Conservation (phyloP, 1,140 invertebrate species). For the Calephelis nemesis region DNA sequence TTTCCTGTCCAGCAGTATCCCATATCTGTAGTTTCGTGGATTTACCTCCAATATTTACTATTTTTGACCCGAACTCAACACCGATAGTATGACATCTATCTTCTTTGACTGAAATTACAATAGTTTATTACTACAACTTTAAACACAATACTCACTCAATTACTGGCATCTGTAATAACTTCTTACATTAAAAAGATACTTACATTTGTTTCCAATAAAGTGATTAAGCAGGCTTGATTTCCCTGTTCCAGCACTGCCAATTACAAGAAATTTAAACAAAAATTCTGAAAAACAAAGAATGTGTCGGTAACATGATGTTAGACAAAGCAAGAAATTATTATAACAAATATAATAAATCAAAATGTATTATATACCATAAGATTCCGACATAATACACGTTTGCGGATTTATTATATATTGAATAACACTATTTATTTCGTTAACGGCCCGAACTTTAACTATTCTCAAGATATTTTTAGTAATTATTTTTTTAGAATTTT, state of each 20-base stretch:
- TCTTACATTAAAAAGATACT: slow-evolving; percentile 59
- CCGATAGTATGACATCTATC: slow-evolving; percentile 91
- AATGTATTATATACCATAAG: slow-evolving; percentile 44
- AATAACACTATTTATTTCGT: background rate
- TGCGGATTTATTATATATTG: background rate
- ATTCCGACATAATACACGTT: slow-evolving; percentile 48
- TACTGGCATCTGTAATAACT: no score
- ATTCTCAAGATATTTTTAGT: background rate
- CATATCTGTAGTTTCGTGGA: slow-evolving; percentile 92
- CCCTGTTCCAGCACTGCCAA: slow-evolving; percentile 90
- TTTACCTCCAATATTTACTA: slow-evolving; percentile 91
- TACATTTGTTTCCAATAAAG: slow-evolving; percentile 95
- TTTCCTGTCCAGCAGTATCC: slow-evolving; percentile 83
- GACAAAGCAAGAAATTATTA: background rate
- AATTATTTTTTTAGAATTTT: no score
- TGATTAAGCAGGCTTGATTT: slow-evolving; percentile 94
- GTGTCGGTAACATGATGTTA: slow-evolving; percentile 2
- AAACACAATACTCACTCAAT: background rate
- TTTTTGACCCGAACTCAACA: slow-evolving; percentile 92
- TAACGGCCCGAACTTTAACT: background rate
- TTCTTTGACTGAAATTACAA: slow-evolving; percentile 83
- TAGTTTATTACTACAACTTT: background rate
- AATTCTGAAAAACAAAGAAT: slow-evolving; percentile 82
- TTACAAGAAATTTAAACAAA: slow-evolving; percentile 91
- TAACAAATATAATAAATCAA: background rate